Evolutionary conservation across 64 coral and sea anemone species (phyloP).

Genomic region (Stichodactyla mertensii): DNA sequence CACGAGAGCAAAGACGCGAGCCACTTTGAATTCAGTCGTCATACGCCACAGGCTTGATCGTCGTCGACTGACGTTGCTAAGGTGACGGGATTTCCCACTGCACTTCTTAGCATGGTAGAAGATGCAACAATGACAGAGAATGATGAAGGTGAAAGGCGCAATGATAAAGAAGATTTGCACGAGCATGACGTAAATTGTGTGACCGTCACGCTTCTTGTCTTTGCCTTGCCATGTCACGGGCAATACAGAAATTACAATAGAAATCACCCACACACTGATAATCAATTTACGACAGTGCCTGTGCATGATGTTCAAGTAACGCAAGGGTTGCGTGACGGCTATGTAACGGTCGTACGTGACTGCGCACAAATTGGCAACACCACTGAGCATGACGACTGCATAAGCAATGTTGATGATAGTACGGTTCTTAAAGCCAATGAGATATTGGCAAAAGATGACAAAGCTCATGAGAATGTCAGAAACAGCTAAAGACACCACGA

Average conservation of each 20-base stretch:
- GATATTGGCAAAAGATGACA: constrained; percentile 41
- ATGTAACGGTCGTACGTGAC: constrained; percentile 58
- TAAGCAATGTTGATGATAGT: constrained; percentile 37
- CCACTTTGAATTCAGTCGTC: constrained; percentile 38
- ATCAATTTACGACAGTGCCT: constrained; percentile 34
- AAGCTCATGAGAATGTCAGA: constrained; percentile 48
- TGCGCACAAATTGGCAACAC: constrained; percentile 49
- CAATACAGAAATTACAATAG: constrained; percentile 34
- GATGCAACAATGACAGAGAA: constrained; percentile 36
- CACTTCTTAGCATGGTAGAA: constrained; percentile 38
- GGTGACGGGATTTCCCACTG: constrained; percentile 13
- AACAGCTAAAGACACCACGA: constrained; percentile 54
- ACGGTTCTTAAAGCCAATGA: constrained; percentile 24
- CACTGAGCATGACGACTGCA: constrained; percentile 38
- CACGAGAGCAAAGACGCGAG: constrained; percentile 48
- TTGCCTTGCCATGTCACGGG: constrained; percentile 40
- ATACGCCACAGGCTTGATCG: not conserved
- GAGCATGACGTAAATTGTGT: constrained; percentile 33
- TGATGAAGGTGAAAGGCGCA: constrained; percentile 39
- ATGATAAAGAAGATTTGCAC: constrained; percentile 28
- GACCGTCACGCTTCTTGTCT: constrained; percentile 7
- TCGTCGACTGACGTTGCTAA: constrained; percentile 1
- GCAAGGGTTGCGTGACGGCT: constrained; percentile 43
- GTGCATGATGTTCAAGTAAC: constrained; percentile 27
- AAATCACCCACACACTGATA: constrained; percentile 30